phyloP scores from a whole-genome alignment of 2,888 invertebrate species.

The Xestia xanthographa region DNA sequence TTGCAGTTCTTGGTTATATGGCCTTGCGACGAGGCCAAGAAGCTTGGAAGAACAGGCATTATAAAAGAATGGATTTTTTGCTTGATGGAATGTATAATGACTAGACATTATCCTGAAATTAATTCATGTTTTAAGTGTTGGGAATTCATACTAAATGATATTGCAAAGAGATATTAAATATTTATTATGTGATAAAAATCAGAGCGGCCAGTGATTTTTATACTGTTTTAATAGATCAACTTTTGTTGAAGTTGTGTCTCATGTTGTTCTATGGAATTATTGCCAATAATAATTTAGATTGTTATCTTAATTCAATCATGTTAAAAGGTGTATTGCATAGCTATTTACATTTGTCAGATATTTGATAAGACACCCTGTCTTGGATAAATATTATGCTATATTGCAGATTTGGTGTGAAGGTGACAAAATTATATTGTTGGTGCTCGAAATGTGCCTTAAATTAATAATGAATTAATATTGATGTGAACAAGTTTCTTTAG shows the following conservation, averaged over 20 bases:
- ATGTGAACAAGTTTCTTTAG: slow-evolving; percentile 62
- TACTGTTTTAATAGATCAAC: slow-evolving; percentile 29
- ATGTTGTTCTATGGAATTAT: slow-evolving; percentile 42
- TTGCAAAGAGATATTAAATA: slow-evolving; percentile 58
- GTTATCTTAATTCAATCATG: slow-evolving; percentile 34
- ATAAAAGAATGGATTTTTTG: slow-evolving; percentile 96
- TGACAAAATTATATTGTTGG: slow-evolving; percentile 64
- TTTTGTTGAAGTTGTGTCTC: slow-evolving; percentile 54
- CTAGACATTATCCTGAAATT: slow-evolving; percentile 75
- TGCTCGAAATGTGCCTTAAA: slow-evolving; percentile 76
- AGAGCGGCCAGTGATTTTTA: slow-evolving; percentile 15
- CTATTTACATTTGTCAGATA: slow-evolving; percentile 47
- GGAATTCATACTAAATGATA: slow-evolving; percentile 45
- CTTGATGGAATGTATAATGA: slow-evolving; percentile 97
- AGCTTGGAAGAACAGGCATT: slow-evolving; percentile 96
- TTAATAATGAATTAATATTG: slow-evolving; percentile 55
- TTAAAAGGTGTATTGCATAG: slow-evolving; percentile 51
- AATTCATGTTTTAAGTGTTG: slow-evolving; percentile 7
- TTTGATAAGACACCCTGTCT: not conserved
- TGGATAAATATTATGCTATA: slow-evolving; percentile 37
- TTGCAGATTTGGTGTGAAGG: slow-evolving; percentile 22
- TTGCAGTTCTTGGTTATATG: slow-evolving; percentile 92
- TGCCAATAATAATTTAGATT: slow-evolving; percentile 57
- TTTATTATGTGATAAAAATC: slow-evolving; percentile 35
- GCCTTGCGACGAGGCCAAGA: slow-evolving; percentile 93